Percentiles rank a stretch among this genome's conserved stretches.
These are phyloP conservation scores for Aplysia californica DNA, from an alignment of 1,140 invertebrate genomes.

Conservation along the genomic window DNA sequence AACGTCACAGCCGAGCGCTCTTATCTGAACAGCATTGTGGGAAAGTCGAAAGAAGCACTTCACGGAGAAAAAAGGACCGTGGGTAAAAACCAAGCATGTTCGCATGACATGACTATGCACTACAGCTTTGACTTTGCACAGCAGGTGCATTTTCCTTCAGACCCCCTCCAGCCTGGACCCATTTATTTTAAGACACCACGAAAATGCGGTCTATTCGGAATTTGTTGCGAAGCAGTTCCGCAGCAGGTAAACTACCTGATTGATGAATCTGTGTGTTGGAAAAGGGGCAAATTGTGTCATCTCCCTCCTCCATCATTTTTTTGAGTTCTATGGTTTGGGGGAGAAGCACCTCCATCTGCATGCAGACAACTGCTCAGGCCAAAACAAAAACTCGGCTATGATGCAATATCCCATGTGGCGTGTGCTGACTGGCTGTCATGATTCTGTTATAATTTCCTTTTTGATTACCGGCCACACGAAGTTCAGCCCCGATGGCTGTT, in stretches of 20 bases:
- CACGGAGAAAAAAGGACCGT: not conserved
- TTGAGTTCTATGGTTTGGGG: slow-evolving; percentile 30
- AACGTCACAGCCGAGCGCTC: not conserved
- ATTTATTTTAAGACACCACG: slow-evolving; percentile 43
- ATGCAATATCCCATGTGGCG: slow-evolving; percentile 18
- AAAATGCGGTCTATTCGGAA: slow-evolving; percentile 42
- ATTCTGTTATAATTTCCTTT: slow-evolving; percentile 1
- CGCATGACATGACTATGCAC: not conserved
- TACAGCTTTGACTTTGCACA: slow-evolving; percentile 42
- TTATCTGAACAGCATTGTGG: not conserved
- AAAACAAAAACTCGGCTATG: slow-evolving; percentile 37
- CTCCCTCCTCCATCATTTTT: slow-evolving; percentile 30
- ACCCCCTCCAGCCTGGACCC: slow-evolving; percentile 42
- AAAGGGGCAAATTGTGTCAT: slow-evolving; percentile 40
- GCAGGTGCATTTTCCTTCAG: slow-evolving; percentile 38
- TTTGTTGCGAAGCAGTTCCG: not conserved
- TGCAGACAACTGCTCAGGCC: slow-evolving; percentile 32
- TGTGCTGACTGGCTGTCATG: slow-evolving; percentile 11
- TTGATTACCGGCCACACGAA: slow-evolving; percentile 25
- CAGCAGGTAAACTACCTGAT: slow-evolving; percentile 37
- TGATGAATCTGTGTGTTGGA: slow-evolving; percentile 37
- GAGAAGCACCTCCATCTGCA: slow-evolving; percentile 30
- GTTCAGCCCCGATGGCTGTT: slow-evolving; percentile 19
- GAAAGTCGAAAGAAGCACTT: not conserved
- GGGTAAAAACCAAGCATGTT: not conserved